Evolutionary conservation across 2,113 vertebrate genomes (phyloP).

Genomic region (Ivindomyrus marchei): DNA sequence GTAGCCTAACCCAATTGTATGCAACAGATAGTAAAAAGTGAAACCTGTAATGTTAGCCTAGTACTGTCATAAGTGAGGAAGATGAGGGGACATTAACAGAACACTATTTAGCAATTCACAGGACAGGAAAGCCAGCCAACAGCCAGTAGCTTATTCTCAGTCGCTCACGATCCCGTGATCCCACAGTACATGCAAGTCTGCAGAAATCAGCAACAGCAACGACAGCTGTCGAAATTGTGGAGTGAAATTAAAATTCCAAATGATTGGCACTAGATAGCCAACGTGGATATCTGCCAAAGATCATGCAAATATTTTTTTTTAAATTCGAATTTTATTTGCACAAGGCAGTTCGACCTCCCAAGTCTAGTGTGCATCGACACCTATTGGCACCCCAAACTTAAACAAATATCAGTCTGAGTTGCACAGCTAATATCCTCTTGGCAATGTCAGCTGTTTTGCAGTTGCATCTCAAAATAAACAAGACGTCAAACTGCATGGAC

Average conservation of each 20-base stretch:
- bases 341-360: background rate
- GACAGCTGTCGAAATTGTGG: background rate
- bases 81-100: background rate
- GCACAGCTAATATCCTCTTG: background rate
- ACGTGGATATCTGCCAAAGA: background rate
- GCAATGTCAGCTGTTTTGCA: background rate
- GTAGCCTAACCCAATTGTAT: background rate
- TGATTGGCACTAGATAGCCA: background rate
- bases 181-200: background rate
- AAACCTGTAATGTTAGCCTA: background rate
- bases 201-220: background rate
- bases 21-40: background rate
- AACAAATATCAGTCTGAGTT: background rate
- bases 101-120: background rate
- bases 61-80: background rate
- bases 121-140: background rate
- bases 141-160: background rate
- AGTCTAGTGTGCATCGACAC: background rate
- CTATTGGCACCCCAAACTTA: background rate
- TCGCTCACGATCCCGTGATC: background rate
- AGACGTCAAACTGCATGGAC: background rate
- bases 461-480: background rate
- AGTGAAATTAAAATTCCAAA: background rate
- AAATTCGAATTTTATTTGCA: background rate
- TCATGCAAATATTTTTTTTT: background rate